phyloP scores from a whole-genome alignment of 2,888 invertebrate species.

The Peribatodes rhomboidaria region DNA sequence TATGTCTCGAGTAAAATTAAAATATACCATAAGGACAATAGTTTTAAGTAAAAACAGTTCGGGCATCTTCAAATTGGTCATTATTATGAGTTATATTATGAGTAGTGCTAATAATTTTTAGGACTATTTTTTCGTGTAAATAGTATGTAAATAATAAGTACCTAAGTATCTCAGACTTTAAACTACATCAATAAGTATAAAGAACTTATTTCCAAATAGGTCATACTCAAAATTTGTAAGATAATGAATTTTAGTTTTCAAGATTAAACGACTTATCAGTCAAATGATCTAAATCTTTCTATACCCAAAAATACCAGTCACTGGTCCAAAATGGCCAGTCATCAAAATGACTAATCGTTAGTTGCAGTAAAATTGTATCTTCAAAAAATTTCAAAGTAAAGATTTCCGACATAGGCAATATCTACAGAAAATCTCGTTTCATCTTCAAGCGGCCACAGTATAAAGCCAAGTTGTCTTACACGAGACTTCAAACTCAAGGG shows the following conservation, averaged over 20 bases:
- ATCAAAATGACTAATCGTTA: slow-evolving; percentile 1
- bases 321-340: neutral
- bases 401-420: neutral
- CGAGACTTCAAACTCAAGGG: slow-evolving; percentile 5
- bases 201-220: too few species aligned
- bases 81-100: too few species aligned
- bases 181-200: too few species aligned
- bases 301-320: neutral
- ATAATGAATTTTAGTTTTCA: neutral
- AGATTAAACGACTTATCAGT: neutral
- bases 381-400: neutral
- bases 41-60: too few species aligned
- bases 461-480: neutral
- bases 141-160: too few species aligned
- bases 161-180: too few species aligned
- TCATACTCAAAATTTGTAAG: too few species aligned
- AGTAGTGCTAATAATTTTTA: too few species aligned
- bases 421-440: slow-evolving; percentile 2
- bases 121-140: too few species aligned
- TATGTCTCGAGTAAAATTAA: too few species aligned
- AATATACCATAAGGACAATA: too few species aligned
- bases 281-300: neutral
- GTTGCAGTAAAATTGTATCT: neutral
- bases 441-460: neutral
- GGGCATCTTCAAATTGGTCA: too few species aligned